Evolutionary conservation across 92 coral and sea anemone species (phyloP), one percentile per base, ranked within the genome.

Genomic region (Zoanthus sansibaricus): DNA sequence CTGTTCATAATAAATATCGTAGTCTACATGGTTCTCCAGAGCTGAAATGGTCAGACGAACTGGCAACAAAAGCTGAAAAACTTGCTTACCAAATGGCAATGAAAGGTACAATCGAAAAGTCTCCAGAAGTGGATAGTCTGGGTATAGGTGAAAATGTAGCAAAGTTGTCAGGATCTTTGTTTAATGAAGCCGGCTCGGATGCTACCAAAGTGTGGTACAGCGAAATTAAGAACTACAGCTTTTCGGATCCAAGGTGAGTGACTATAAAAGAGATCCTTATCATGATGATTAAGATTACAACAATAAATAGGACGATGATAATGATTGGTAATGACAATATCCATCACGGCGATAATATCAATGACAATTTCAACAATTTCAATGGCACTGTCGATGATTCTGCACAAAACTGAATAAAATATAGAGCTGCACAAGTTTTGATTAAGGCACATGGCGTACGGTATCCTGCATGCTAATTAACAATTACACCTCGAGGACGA

Each of bases 61-160:
- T 97, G 70, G 98, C 99, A 1, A 93, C 95, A 30, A 93, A 94
- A 25, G 99, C 99, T 7, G 99, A 97, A 79, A 97, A 95, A 82
- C 72, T 97, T 77, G 99, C 99, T 33, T 97, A 97, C 76, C 93
- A 93, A 37, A 95, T 95, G 94, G 99, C 99, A 30, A 97, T 93
- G 95, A 94, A 88, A 55, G 99, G 99, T 37, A 72, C 54, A 37
- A 91, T 95, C 3, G 95, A 92, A 77, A 93, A 92, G 46, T 97
- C 99, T 2, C 86, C 90, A 16, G 90, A 92, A 11, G 91, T 94
- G 12, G 72, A 73, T 45, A 68, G 83, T 2, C 62, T 92, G 82
- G 98, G 96, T 14, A 87, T 88, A 47, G 99, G 99, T 20, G 99
- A 97, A 75, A 97, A 95, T 84, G 97, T 97, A 11, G 99, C 94